Base-by-base conservation (phyloP, 2,888 invertebrate genomes). In the Amiota communis region DNA sequence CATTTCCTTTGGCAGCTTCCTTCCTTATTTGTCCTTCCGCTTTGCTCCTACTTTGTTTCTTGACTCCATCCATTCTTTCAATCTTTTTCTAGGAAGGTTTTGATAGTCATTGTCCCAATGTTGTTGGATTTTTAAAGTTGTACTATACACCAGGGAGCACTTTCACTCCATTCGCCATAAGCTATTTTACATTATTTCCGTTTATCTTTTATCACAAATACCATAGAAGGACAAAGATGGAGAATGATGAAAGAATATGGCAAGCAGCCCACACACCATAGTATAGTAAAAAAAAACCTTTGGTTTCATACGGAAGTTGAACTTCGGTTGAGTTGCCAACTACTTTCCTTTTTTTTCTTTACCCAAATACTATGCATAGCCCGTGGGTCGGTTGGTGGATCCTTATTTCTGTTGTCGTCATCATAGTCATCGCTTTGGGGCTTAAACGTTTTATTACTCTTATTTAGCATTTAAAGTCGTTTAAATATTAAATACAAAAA, bases 401-500 rank as follows among this genome's bases (percentile, higher is more conserved):
- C 2, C 61, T 63, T 48, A n/a, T 64, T 47, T n/a, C 9, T 17
- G 47, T 65, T 65, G 47, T 65, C 64, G 48, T 65, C 59, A 15
- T 59, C 59, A 17, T 15, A 8, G 65, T 17, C 65, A 20, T 36
- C 65, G 65, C 67, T 68, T 51, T 51, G 48, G 67, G 67, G 51
- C 67, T 82, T 85, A 85, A 85, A 86, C 86, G 87, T 82, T 85
- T 85, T 85, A 87, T 81, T 85, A 81, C 82, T 81, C 79, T 85
- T 87, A 87, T 87, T 86, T 87, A 85, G 86, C 85, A 87, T 87
- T 87, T 85, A 87, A 83, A 86, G 83, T 80, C 84, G 81, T 83
- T 85, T 86, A 86, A 85, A 85, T 83, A 86, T 84, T 84, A 59
- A 59, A 20, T 11, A 59, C 20, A 20, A 17, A 59, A 10, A 23